Base-by-base conservation (phyloP, 2,888 invertebrate genomes). In the Melipona beecheii region DNA sequence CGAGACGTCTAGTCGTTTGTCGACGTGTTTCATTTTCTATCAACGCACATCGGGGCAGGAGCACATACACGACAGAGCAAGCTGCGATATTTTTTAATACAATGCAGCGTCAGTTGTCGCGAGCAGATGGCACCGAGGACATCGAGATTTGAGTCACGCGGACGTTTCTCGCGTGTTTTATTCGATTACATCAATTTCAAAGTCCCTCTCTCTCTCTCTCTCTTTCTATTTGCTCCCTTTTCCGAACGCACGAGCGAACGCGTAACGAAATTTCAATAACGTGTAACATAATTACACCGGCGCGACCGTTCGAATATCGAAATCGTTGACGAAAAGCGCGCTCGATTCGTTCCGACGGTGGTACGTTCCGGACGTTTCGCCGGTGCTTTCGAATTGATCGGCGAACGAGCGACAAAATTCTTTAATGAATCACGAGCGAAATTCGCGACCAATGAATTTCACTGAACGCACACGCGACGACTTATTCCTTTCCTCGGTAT, bases 151-250 rank as follows among this genome's bases (percentile, higher is more conserved):
- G 21, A 75, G 83, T 82, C 81, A 83, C 81, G 83, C 74, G 65
- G 43, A 83, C 83, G 69, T 75, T 65, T 58, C 62, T 62, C 69
- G 81, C 81, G 75, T 62, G 65, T 82, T 82, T 82, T 74, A 82
- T 82, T 83, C 81, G 75, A 82, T 82, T 82, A 83, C 83, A 70
- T 75, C 75, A 83, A 82, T 82, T 83, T 75, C 65, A 65, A 83
- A 83, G 65, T 36, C 69, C 58, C 52, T 1, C 4, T 24, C 43
- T 43, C 43, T 43, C 21, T 13, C 0, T n/a, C 11, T n/a, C n/a
- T 13, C 9, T 21, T 21, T 9, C 21, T 54, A 6, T 9, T 43
- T 9, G 9, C 9, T 43, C 11, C 15, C 17, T 13, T 36, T n/a
- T 19, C 5, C 36, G 36, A 9, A 31, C 24, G 13, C 43, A 27